Percentiles rank a stretch among this genome's conserved stretches.
phyloP scores from a whole-genome alignment of 2,797 vertebrate genomes.

The Centroberyx gerrardi region DNA sequence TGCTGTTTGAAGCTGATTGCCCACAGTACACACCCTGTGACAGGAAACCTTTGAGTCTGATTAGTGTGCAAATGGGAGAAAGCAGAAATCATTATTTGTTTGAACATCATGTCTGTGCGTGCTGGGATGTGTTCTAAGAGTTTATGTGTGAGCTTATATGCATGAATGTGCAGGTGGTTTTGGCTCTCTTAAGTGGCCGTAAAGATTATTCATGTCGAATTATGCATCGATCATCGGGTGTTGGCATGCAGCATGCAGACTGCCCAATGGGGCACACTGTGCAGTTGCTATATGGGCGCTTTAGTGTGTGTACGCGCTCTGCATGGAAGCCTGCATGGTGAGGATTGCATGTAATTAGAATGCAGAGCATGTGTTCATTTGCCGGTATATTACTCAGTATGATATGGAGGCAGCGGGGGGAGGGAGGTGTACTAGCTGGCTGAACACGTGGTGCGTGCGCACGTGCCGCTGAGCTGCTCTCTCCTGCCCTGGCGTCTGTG shows the following conservation, averaged over 20 bases:
- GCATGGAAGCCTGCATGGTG: neutral
- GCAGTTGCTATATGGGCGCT: neutral
- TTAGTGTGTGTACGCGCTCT: neutral
- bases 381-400: conserved; percentile 33
- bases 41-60: conserved; percentile 20
- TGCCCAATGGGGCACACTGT: neutral
- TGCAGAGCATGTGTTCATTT: conserved; percentile 59
- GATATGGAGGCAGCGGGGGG: conserved; percentile 42
- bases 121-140: neutral
- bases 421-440: conserved; percentile 8
- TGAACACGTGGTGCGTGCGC: conserved; percentile 26
- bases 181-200: neutral
- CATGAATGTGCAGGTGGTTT: conserved; percentile 10
- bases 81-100: conserved; percentile 19
- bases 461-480: conserved; percentile 38
- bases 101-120: neutral
- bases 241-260: conserved; percentile 15
- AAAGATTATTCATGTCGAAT: conserved; percentile 9
- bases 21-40: conserved; percentile 9
- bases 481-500: conserved; percentile 20
- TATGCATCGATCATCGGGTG: neutral
- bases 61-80: conserved; percentile 31
- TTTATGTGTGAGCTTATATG: neutral
- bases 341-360: conserved; percentile 50
- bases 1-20: conserved; percentile 45